phyloP scores from a whole-genome alignment of 2,113 vertebrate species.

The Zosterops lateralis region DNA sequence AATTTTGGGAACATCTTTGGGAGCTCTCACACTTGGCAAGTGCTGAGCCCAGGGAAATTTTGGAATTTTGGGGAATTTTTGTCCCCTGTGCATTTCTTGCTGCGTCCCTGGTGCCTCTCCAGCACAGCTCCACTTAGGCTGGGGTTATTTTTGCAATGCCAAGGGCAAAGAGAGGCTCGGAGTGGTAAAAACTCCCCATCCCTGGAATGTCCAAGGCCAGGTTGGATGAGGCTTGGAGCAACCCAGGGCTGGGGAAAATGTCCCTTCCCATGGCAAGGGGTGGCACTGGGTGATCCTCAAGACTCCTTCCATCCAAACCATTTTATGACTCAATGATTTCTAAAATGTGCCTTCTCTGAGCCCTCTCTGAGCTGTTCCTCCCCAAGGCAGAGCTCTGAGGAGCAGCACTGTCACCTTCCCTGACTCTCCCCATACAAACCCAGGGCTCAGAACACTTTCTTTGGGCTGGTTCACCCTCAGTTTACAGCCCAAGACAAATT shows the following conservation, averaged over 20 bases:
- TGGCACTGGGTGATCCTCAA: background rate
- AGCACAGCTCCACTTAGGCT: accelerated
- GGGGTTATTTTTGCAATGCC: accelerated
- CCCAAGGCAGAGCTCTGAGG: background rate
- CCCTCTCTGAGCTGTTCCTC: background rate
- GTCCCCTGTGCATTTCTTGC: background rate
- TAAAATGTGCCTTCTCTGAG: background rate
- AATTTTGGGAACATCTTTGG: background rate
- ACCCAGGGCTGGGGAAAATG: background rate
- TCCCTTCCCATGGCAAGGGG: background rate
- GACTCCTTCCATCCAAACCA: background rate
- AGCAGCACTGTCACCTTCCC: background rate
- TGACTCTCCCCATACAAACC: background rate
- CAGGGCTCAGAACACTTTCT: background rate
- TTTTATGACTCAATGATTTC: background rate
- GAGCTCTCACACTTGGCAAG: background rate
- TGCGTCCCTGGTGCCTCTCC: background rate
- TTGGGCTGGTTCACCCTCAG: background rate
- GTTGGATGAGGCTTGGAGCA: background rate
- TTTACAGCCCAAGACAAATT: background rate
- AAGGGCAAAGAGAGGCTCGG: background rate
- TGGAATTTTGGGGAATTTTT: background rate
- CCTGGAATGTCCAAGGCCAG: background rate
- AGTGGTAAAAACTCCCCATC: background rate
- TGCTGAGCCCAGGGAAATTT: background rate